Conservation (phyloP, 2,888 invertebrate genomes). For the Lithophane socia region DNA sequence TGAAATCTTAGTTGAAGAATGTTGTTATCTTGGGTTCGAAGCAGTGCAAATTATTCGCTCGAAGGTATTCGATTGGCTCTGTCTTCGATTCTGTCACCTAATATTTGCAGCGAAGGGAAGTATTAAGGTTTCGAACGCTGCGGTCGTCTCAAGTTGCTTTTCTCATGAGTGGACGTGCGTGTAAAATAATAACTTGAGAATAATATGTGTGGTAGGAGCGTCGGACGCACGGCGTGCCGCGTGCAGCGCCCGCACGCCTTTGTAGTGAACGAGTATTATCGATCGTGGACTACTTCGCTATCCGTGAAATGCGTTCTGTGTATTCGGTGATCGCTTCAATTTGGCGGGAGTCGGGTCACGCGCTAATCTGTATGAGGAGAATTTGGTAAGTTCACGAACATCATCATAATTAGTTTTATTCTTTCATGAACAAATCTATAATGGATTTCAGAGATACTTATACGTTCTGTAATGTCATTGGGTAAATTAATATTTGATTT, state of each 20-base stretch:
- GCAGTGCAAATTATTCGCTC: constrained; percentile 81
- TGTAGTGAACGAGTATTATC: constrained; percentile 84
- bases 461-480: constrained; percentile 1
- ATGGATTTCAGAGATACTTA: background rate
- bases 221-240: constrained; percentile 80
- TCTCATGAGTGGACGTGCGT: constrained; percentile 90
- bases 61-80: constrained; percentile 80
- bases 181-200: constrained; percentile 90
- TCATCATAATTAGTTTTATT: constrained; percentile 53
- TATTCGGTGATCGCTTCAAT: constrained; percentile 82
- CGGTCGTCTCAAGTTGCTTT: constrained; percentile 90
- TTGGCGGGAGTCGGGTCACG: constrained; percentile 83
- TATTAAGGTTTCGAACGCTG: constrained; percentile 90
- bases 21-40: constrained; percentile 63
- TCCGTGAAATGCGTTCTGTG: constrained; percentile 83
- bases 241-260: constrained; percentile 81
- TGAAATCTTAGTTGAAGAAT: constrained; percentile 50
- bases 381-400: constrained; percentile 78
- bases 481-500: constrained; percentile 7
- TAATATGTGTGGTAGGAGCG: constrained; percentile 86
- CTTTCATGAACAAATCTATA: constrained; percentile 5
- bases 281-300: constrained; percentile 84
- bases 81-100: constrained; percentile 87
- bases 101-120: constrained; percentile 90
- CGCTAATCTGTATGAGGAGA: constrained; percentile 76